These are phyloP conservation scores for Periphyllus acericola DNA, from an alignment of 2,888 invertebrate species.

Conservation along the genomic window DNA sequence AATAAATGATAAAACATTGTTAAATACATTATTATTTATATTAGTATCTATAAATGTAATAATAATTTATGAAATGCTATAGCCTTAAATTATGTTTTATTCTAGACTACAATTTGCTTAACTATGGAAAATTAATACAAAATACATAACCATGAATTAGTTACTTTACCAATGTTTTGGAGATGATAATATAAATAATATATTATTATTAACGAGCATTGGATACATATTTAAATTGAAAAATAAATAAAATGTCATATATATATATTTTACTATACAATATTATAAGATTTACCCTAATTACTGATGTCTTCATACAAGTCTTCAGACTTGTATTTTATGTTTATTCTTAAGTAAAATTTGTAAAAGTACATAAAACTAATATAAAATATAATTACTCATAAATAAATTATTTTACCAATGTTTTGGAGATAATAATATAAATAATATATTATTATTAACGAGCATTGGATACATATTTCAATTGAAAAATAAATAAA, in stretches of 20 bases:
- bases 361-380: background rate
- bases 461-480: background rate
- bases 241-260: background rate
- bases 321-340: background rate
- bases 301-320: no score
- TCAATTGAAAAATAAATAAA: background rate
- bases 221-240: background rate
- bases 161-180: conserved; percentile 40
- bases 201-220: conserved; percentile 47
- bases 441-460: background rate
- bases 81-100: background rate
- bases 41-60: no score
- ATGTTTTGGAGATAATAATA: background rate
- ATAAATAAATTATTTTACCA: background rate
- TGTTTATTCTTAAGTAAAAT: background rate
- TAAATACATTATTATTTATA: no score
- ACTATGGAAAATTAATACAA: background rate
- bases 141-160: background rate
- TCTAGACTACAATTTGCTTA: background rate
- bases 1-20: no score
- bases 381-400: background rate
- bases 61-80: background rate
- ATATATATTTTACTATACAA: background rate
- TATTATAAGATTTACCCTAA: background rate
- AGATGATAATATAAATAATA: conserved; percentile 28